A percentile compares a stretch with the other conserved stretches of the same genome.
Conservation (phyloP, 2,797 vertebrate species). For the Apodemus agrarius region DNA sequence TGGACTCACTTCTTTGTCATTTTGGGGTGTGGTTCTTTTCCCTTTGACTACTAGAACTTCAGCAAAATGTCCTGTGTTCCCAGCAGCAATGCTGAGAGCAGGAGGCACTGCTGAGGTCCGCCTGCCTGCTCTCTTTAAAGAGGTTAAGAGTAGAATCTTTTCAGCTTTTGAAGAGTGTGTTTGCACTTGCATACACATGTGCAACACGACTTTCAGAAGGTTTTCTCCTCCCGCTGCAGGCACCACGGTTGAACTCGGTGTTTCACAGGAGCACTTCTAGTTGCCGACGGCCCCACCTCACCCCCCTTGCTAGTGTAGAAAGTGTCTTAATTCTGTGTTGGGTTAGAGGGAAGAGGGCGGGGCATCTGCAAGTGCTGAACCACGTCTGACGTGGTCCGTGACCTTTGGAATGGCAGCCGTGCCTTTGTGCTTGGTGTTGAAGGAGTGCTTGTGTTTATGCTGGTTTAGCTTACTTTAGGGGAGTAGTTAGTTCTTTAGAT, state of each 20-base stretch:
- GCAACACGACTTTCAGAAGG: neutral
- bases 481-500: neutral
- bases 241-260: neutral
- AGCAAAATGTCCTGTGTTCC: neutral
- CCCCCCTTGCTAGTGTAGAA: neutral
- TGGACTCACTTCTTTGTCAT: conserved; percentile 44
- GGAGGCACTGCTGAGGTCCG: neutral
- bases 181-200: neutral
- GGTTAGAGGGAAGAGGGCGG: neutral
- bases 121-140: neutral
- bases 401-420: conserved; percentile 18
- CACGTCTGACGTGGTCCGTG: neutral
- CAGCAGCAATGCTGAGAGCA: neutral
- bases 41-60: neutral
- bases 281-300: neutral
- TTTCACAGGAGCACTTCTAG: neutral
- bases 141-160: neutral
- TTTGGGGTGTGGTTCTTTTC: conserved; percentile 63
- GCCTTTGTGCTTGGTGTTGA: neutral
- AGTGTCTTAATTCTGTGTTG: neutral
- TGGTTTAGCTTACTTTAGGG: conserved; percentile 59
- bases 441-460: conserved; percentile 46
- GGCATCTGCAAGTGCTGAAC: neutral
- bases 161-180: too few species aligned
- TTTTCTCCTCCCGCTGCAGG: neutral